Percentiles rank a stretch among this genome's conserved stretches.
These are phyloP conservation scores for Cinclus cinclus DNA, from an alignment of 2,113 vertebrate species.

Conservation along the genomic window DNA sequence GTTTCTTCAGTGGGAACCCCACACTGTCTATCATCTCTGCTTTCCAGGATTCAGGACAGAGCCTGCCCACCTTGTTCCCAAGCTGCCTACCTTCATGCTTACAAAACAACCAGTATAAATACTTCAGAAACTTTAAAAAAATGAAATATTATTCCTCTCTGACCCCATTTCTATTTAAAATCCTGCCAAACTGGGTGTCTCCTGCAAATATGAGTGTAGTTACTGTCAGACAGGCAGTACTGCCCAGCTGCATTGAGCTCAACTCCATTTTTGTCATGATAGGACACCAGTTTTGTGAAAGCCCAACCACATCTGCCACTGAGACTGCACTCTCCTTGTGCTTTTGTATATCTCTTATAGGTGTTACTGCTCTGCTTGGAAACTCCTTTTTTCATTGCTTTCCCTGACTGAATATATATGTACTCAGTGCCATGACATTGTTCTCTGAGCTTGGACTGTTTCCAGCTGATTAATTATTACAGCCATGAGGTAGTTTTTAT, in stretches of 20 bases:
- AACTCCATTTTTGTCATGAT: fast-evolving
- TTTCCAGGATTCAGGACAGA: neutral
- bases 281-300: neutral
- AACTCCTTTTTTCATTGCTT: neutral
- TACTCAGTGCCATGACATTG: neutral
- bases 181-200: neutral
- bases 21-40: fast-evolving
- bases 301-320: neutral
- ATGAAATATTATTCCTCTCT: neutral
- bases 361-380: neutral
- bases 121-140: too few relatives aligned
- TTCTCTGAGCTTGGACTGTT: constrained; percentile 28
- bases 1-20: fast-evolving
- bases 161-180: neutral
- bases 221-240: neutral
- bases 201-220: neutral
- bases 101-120: neutral
- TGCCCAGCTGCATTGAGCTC: neutral
- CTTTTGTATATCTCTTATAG: neutral
- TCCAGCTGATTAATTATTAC: constrained; percentile 45
- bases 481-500: neutral
- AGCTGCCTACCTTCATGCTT: neutral
- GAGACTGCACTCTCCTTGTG: neutral
- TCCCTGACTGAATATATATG: neutral
- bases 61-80: neutral